Conservation (phyloP, 2,888 invertebrate species). For the Adela reaumurella region DNA sequence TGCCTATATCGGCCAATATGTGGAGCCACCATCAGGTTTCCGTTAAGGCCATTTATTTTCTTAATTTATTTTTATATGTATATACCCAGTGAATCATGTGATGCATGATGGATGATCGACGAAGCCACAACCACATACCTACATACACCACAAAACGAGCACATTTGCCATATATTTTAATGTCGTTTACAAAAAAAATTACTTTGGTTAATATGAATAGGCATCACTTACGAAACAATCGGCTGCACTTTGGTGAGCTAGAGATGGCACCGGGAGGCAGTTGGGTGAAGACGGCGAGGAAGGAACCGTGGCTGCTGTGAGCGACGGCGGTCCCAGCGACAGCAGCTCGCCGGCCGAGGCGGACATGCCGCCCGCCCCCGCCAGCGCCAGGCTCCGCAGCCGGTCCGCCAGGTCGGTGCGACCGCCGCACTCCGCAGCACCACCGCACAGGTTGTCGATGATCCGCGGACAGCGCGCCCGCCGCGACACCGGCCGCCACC, state of each 20-base stretch:
- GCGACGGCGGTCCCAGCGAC: conserved; percentile 43
- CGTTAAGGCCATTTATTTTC: too few relatives aligned
- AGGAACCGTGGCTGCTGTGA: conserved; percentile 45
- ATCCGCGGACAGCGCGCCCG: conserved; percentile 45
- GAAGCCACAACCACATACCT: too few relatives aligned
- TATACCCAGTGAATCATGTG: too few relatives aligned
- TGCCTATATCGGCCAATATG: too few relatives aligned
- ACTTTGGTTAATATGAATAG: too few relatives aligned
- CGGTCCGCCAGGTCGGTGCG: conserved; percentile 47
- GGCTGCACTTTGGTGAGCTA: conserved; percentile 41
- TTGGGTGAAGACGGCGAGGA: conserved; percentile 50
- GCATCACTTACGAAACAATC: conserved; percentile 41
- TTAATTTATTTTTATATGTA: too few relatives aligned
- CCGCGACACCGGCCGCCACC: conserved; percentile 50
- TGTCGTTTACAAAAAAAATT: too few relatives aligned
- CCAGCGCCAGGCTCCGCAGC: conserved; percentile 41
- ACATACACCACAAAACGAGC: too few relatives aligned
- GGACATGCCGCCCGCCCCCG: conserved; percentile 41
- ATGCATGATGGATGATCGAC: too few relatives aligned
- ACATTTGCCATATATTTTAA: too few relatives aligned
- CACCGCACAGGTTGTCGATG: conserved; percentile 43
- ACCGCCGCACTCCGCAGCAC: conserved; percentile 24
- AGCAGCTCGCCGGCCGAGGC: conserved; percentile 43
- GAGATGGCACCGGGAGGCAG: conserved; percentile 38
- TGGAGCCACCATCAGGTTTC: too few relatives aligned